These are phyloP conservation scores for Apamea crenata DNA, from an alignment of 2,888 invertebrate genomes.

Conservation along the genomic window DNA sequence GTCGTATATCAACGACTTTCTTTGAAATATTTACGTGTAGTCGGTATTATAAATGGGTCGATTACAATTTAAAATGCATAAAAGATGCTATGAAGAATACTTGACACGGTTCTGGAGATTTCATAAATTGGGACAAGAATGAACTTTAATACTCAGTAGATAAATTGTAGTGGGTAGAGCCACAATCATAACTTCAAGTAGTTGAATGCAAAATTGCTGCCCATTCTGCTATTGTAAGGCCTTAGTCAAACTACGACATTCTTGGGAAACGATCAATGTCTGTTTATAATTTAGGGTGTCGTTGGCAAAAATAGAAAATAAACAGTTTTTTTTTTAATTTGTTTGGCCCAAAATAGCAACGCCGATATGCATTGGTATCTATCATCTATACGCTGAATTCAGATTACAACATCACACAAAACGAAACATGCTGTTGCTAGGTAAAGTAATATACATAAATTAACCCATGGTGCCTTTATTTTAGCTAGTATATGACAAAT, in stretches of 20 bases:
- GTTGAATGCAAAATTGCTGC: constrained; percentile 4
- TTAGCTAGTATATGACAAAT: not conserved
- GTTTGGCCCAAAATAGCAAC: no score
- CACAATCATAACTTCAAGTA: not conserved
- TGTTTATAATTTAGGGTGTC: not conserved
- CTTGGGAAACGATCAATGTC: constrained; percentile 1
- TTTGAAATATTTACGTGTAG: constrained; percentile 57
- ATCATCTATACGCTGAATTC: not conserved
- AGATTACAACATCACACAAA: not conserved
- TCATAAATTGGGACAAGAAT: constrained; percentile 12
- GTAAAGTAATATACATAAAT: not conserved
- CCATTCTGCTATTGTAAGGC: not conserved
- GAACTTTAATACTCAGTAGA: constrained; percentile 5
- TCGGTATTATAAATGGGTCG: constrained; percentile 51
- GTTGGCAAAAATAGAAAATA: no score
- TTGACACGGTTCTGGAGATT: constrained; percentile 11
- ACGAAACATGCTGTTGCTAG: not conserved
- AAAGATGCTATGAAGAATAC: constrained; percentile 34
- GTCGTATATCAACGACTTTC: constrained; percentile 57
- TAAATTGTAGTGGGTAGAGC: not conserved
- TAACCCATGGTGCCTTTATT: not conserved
- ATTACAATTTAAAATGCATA: constrained; percentile 50
- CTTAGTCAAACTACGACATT: not conserved
- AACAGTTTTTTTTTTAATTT: no score
- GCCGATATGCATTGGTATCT: no score